Conservation (phyloP, 2,797 vertebrate species). For the Thunnus albacares region DNA sequence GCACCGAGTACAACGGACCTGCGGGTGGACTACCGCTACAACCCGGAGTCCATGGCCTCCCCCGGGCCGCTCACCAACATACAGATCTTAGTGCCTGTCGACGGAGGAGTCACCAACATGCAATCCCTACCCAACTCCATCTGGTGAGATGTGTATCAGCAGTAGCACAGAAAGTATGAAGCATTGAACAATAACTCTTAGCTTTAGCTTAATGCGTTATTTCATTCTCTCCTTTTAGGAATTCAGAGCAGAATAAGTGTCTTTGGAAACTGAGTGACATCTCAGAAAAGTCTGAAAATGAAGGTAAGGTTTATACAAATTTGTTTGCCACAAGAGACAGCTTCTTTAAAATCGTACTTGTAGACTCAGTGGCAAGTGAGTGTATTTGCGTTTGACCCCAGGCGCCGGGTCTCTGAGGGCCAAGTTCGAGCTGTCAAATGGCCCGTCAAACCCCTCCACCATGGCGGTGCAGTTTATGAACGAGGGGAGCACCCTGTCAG, state of each 20-base stretch:
- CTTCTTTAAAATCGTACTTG: neutral
- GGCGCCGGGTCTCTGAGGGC: conserved; percentile 95
- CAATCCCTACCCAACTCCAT: conserved; percentile 94
- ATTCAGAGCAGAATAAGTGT: conserved; percentile 94
- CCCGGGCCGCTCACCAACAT: conserved; percentile 90
- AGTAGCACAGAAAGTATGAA: neutral
- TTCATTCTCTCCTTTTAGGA: conserved; percentile 85
- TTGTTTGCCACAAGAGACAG: neutral
- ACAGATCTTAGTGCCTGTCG: conserved; percentile 94
- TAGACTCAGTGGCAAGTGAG: neutral
- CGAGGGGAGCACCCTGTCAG: conserved; percentile 95
- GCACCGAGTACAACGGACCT: conserved; percentile 91
- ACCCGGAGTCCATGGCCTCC: conserved; percentile 93
- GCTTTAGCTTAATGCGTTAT: neutral
- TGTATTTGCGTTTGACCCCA: conserved; percentile 68
- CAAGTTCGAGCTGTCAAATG: conserved; percentile 95
- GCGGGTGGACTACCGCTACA: conserved; percentile 96
- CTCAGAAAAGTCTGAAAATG: conserved; percentile 97
- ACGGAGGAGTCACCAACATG: conserved; percentile 94
- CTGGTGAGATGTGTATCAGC: conserved; percentile 85
- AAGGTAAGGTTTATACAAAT: conserved; percentile 83
- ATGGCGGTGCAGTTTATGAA: conserved; percentile 96
- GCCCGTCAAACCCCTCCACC: conserved; percentile 93
- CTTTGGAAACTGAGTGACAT: conserved; percentile 96
- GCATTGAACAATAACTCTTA: too few species aligned